A percentile compares a stretch with the other conserved stretches of the same genome.
Conservation (phyloP, 1,140 invertebrate genomes). For the Drosophila azteca region DNA sequence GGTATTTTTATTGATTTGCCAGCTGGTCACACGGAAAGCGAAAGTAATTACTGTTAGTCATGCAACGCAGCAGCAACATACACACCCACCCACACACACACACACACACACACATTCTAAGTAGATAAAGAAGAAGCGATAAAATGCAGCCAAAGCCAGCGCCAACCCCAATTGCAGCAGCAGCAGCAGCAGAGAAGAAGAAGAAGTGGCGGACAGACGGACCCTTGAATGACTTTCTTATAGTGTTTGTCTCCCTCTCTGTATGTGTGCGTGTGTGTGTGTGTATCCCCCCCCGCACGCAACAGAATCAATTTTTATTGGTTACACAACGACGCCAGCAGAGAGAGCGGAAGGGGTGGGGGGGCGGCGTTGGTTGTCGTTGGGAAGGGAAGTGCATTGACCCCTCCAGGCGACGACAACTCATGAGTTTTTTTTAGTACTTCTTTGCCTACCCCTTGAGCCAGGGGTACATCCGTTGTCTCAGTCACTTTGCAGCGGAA, state of each 20-base stretch:
- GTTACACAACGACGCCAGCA: constrained; percentile 72
- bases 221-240: constrained; percentile 37
- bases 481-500: background rate
- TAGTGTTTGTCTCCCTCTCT: constrained; percentile 1
- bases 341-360: constrained; percentile 20
- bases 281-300: constrained; percentile 20
- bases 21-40: constrained; percentile 68
- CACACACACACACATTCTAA: constrained; percentile 5
- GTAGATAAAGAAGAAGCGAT: constrained; percentile 38
- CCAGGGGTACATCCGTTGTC: constrained; percentile 6
- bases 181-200: background rate
- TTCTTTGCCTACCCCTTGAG: constrained; percentile 29
- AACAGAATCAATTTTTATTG: constrained; percentile 81
- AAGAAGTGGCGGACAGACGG: background rate
- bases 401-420: constrained; percentile 43
- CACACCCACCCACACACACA: constrained; percentile 25
- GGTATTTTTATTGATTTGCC: constrained; percentile 58
- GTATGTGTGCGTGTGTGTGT: background rate
- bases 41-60: constrained; percentile 73
- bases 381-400: constrained; percentile 62
- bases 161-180: constrained; percentile 63
- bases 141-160: constrained; percentile 47
- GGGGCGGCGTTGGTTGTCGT: background rate
- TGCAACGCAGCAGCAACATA: constrained; percentile 30
- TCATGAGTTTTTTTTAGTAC: constrained; percentile 75